A percentile compares a stretch with the other conserved stretches of the same genome.
Conservation (phyloP, 2,888 invertebrate genomes). For the Orchesellides sinensis region DNA sequence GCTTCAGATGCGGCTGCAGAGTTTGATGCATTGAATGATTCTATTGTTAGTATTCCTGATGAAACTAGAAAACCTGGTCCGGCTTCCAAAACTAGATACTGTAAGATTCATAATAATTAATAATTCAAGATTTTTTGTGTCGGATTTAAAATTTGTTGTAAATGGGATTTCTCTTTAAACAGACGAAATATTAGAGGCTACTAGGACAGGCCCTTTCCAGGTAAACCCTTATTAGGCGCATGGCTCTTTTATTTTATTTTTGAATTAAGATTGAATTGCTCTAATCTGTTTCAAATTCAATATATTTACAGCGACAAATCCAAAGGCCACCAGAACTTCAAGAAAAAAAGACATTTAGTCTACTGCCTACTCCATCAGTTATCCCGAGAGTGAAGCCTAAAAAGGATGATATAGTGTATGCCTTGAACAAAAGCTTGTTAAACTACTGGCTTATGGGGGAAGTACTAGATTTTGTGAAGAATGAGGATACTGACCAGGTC, state of each 20-base stretch:
- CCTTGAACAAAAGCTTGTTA: constrained; percentile 81
- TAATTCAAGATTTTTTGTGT: too few relatives aligned
- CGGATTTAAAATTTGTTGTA: too few relatives aligned
- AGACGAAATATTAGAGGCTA: constrained; percentile 13
- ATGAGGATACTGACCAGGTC: constrained; percentile 25
- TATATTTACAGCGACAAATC: neutral
- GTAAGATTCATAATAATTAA: too few relatives aligned
- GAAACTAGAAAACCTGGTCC: constrained; percentile 35
- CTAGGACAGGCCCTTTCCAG: too few relatives aligned
- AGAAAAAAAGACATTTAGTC: neutral
- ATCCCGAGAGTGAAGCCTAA: constrained; percentile 76
- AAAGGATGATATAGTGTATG: constrained; percentile 80
- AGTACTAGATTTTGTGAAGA: constrained; percentile 78
- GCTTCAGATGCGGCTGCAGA: neutral
- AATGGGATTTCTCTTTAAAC: neutral
- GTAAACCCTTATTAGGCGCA: too few relatives aligned
- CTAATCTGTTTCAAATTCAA: too few relatives aligned
- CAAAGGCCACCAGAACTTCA: neutral
- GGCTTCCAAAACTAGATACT: constrained; percentile 37
- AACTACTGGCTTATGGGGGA: constrained; percentile 83
- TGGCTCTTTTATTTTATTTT: too few relatives aligned
- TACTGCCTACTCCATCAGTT: constrained; percentile 61
- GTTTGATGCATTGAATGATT: constrained; percentile 8
- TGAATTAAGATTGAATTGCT: too few relatives aligned
- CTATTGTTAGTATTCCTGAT: neutral